Evolutionary conservation across 2,113 vertebrate genomes (phyloP).

Genomic region (Ia io): DNA sequence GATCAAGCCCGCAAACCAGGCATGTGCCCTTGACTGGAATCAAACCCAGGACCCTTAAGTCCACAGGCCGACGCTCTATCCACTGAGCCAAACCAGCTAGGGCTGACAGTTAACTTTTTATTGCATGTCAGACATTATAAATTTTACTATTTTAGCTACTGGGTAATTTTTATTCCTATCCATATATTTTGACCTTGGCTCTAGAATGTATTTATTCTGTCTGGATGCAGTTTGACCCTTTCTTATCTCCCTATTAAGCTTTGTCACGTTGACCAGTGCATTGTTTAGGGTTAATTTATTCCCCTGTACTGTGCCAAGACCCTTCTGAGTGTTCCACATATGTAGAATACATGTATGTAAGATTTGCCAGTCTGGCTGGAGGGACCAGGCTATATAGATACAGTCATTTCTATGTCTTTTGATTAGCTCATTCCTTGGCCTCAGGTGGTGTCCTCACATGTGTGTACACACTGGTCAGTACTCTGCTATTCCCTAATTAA

Average conservation of each 20-base stretch:
- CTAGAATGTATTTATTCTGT: neutral
- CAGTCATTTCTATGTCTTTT: neutral
- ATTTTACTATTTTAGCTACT: neutral
- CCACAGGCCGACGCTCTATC: too few relatives aligned
- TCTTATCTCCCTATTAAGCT: neutral
- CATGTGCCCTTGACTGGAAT: too few relatives aligned
- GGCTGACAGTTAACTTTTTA: neutral
- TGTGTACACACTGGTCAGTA: neutral
- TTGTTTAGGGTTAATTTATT: neutral
- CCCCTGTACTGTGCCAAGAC: neutral
- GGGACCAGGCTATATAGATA: too few relatives aligned
- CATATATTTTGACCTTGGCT: neutral
- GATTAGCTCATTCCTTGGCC: neutral
- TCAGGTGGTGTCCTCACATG: neutral
- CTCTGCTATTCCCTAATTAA: neutral
- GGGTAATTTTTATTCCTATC: neutral
- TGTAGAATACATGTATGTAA: neutral
- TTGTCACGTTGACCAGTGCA: neutral
- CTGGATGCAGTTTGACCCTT: neutral
- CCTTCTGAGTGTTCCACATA: neutral
- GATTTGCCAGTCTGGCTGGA: neutral
- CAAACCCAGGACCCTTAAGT: too few relatives aligned
- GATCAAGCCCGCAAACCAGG: too few relatives aligned
- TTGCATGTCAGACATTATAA: neutral
- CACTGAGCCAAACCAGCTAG: too few relatives aligned